A percentile compares a stretch with the other conserved stretches of the same genome.
These are phyloP conservation scores for Drosophila infuscata DNA, from an alignment of 2,888 invertebrate genomes.

Conservation along the genomic window DNA sequence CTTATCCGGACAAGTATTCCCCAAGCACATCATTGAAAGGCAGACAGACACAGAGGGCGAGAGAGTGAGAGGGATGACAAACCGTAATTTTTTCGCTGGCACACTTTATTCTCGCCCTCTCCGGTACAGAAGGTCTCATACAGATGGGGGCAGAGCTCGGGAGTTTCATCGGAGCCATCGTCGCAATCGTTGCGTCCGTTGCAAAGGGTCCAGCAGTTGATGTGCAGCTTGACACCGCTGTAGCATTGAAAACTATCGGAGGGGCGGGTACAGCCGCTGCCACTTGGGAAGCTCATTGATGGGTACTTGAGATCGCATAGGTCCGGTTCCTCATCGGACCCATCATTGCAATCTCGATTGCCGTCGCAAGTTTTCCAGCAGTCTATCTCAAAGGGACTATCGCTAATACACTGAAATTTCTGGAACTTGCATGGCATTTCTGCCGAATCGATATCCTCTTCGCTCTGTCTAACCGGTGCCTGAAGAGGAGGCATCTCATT, in stretches of 20 bases:
- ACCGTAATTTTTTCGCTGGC: slow-evolving; percentile 12
- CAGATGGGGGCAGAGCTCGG: slow-evolving; percentile 2
- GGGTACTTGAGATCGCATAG: too few species aligned
- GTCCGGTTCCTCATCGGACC: slow-evolving; percentile 28
- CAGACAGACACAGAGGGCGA: not conserved
- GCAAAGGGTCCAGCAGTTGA: slow-evolving; percentile 48
- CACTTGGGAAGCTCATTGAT: not conserved
- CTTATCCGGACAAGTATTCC: not conserved
- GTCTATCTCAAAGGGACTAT: not conserved
- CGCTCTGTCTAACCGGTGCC: not conserved
- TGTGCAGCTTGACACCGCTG: slow-evolving; percentile 5
- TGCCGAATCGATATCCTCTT: not conserved
- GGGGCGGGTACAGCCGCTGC: not conserved
- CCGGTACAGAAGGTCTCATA: not conserved
- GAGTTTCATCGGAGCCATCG: slow-evolving; percentile 84
- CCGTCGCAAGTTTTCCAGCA: slow-evolving; percentile 25
- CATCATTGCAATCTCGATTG: slow-evolving; percentile 2
- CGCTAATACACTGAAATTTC: slow-evolving; percentile 17
- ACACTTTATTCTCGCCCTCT: slow-evolving; percentile 19
- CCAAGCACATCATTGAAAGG: slow-evolving; percentile 9
- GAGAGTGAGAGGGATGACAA: slow-evolving; percentile 14
- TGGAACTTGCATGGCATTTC: not conserved
- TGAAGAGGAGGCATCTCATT: not conserved
- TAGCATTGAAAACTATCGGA: slow-evolving; percentile 22
- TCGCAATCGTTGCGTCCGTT: slow-evolving; percentile 88